phyloP scores from a whole-genome alignment of 1,140 invertebrate species.

The Philopotamus ludificatus region DNA sequence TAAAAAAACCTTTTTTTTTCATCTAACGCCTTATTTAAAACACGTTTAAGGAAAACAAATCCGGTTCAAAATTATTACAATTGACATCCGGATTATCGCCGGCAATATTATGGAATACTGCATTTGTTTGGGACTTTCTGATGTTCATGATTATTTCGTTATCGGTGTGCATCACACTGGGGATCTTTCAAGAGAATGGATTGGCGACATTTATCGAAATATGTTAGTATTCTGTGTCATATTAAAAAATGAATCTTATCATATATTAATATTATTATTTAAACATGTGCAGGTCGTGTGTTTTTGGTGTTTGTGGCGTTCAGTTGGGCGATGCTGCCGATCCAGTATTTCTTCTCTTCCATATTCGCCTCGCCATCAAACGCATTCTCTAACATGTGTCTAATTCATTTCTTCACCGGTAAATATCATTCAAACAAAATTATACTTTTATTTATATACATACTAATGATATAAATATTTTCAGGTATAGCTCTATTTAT shows the following conservation, averaged over 20 bases:
- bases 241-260: no score
- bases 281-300: slow-evolving; percentile 48
- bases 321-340: slow-evolving; percentile 55
- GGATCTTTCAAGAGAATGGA: slow-evolving; percentile 60
- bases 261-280: no score
- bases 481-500: slow-evolving; percentile 61
- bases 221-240: no score
- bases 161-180: slow-evolving; percentile 56
- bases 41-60: slow-evolving; percentile 53
- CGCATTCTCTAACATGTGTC: slow-evolving; percentile 68
- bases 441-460: no score
- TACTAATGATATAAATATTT: slow-evolving; percentile 11
- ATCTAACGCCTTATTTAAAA: background rate
- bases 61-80: slow-evolving; percentile 57
- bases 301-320: slow-evolving; percentile 55
- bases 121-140: slow-evolving; percentile 71
- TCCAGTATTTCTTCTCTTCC: slow-evolving; percentile 52
- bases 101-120: slow-evolving; percentile 69
- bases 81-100: slow-evolving; percentile 75
- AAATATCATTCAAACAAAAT: background rate
- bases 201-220: slow-evolving; percentile 55
- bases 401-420: slow-evolving; percentile 66
- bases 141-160: slow-evolving; percentile 61
- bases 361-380: slow-evolving; percentile 61
- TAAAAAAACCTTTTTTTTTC: background rate